These are phyloP conservation scores for Euproctis similis DNA, from an alignment of 2,888 invertebrate genomes.

Conservation along the genomic window DNA sequence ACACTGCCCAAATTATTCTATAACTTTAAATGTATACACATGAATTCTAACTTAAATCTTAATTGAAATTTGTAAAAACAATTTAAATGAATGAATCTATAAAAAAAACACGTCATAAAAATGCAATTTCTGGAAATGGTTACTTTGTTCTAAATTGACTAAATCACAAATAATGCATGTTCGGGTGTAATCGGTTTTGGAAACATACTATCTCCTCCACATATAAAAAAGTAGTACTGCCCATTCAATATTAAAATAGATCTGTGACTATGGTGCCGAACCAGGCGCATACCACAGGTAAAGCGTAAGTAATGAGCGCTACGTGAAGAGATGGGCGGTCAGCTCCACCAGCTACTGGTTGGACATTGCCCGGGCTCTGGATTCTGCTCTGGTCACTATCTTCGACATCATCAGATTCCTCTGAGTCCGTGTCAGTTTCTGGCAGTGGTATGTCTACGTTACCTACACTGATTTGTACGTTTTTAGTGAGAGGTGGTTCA, in stretches of 20 bases:
- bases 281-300: conserved; percentile 90
- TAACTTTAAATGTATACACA: too few species aligned
- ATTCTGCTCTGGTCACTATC: neutral
- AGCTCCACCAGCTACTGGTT: conserved; percentile 48
- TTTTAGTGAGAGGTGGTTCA: conserved; percentile 37
- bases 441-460: neutral
- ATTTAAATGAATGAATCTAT: too few species aligned
- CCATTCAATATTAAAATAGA: conserved; percentile 80
- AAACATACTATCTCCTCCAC: too few species aligned
- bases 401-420: neutral
- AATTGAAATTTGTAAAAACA: too few species aligned
- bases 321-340: conserved; percentile 71
- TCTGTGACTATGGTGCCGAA: conserved; percentile 88
- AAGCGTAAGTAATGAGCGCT: conserved; percentile 83
- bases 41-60: too few species aligned
- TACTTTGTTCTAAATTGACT: too few species aligned
- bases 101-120: too few species aligned
- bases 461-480: conserved; percentile 35
- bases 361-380: conserved; percentile 22
- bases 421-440: neutral
- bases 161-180: too few species aligned
- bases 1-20: too few species aligned
- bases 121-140: too few species aligned
- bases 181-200: too few species aligned
- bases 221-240: too few species aligned